phyloP scores from a whole-genome alignment of 2,113 vertebrate species.

The Cichladusa arquata region DNA sequence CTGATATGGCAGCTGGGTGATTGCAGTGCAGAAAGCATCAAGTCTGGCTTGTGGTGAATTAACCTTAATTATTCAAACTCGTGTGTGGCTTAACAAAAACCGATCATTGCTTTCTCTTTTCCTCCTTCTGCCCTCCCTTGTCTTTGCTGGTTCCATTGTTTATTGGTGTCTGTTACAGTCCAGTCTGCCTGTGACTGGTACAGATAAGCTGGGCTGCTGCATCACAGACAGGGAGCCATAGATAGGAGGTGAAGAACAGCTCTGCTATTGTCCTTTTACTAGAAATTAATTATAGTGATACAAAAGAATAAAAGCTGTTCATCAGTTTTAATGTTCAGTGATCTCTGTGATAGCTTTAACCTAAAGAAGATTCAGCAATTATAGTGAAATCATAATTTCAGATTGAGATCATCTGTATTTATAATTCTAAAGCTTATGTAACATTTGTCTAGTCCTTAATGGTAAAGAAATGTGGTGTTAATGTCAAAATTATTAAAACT shows the following conservation, averaged over 20 bases:
- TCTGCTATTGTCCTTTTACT: not conserved
- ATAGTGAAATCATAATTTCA: not conserved
- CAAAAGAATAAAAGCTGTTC: not conserved
- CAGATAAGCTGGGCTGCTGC: not conserved
- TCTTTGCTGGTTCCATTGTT: conserved; percentile 35
- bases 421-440: not conserved
- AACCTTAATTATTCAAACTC: not conserved
- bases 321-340: not conserved
- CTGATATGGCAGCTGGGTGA: not conserved
- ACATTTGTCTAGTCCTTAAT: not conserved
- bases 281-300: not conserved
- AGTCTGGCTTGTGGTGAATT: not conserved
- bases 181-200: conserved; percentile 34
- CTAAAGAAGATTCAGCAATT: not conserved
- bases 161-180: not conserved
- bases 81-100: not conserved
- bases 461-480: not conserved
- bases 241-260: not conserved
- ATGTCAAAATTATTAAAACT: not conserved
- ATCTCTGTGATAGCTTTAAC: not conserved
- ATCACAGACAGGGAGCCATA: not conserved
- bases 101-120: not conserved
- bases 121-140: not conserved
- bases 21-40: not conserved
- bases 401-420: not conserved